Conservation (phyloP, 2,797 vertebrate genomes). For the Serranus cabrilla region DNA sequence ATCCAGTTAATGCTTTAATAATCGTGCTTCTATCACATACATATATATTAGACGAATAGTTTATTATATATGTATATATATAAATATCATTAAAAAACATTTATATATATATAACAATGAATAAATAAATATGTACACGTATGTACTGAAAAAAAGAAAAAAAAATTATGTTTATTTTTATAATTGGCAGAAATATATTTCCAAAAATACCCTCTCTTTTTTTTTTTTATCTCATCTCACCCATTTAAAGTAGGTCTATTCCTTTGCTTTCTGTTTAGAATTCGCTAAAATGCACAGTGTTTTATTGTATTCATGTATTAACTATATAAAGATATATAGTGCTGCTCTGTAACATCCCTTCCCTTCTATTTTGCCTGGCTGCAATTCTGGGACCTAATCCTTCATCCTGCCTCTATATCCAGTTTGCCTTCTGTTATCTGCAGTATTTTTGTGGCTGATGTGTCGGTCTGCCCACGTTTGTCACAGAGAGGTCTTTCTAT, state of each 20-base stretch:
- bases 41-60: neutral
- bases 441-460: neutral
- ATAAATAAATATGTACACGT: too few species aligned
- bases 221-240: neutral
- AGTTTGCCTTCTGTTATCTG: slow-evolving; percentile 5
- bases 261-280: neutral
- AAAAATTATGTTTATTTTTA: neutral
- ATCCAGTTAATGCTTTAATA: neutral
- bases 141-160: too few species aligned
- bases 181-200: neutral
- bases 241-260: neutral
- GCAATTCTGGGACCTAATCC: neutral
- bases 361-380: neutral
- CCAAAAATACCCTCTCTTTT: neutral
- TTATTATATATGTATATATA: too few species aligned
- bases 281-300: neutral
- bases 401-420: slow-evolving; percentile 3
- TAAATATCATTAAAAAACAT: too few species aligned
- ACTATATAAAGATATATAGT: neutral
- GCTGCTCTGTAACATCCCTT: neutral
- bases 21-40: neutral
- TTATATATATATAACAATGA: too few species aligned
- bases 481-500: slow-evolving; percentile 9
- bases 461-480: slow-evolving; percentile 9
- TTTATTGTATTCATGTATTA: neutral